Conservation (phyloP, 2,797 vertebrate genomes). For the Pseudochirops cupreus region DNA sequence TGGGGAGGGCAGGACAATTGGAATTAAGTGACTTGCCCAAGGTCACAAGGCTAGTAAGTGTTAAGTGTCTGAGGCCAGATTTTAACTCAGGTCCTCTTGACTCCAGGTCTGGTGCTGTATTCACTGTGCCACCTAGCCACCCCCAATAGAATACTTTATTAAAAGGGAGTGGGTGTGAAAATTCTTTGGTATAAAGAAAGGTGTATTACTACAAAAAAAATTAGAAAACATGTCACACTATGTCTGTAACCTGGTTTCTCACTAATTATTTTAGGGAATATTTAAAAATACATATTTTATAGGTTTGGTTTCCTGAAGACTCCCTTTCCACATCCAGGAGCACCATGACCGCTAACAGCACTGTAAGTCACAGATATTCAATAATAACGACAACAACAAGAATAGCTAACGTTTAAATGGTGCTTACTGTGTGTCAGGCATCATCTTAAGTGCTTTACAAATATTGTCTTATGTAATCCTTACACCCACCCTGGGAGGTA, state of each 20-base stretch:
- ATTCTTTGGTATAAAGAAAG: not conserved
- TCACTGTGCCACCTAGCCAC: too few relatives aligned
- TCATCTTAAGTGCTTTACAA: not conserved
- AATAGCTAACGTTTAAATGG: not conserved
- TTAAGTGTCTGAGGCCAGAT: too few relatives aligned
- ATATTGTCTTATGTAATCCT: not conserved
- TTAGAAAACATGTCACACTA: not conserved
- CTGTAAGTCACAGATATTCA: not conserved
- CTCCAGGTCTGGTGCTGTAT: too few relatives aligned
- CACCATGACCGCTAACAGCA: not conserved
- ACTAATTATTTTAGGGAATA: not conserved
- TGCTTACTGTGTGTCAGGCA: not conserved
- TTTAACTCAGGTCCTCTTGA: too few relatives aligned
- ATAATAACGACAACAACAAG: not conserved
- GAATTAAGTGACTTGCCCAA: too few relatives aligned
- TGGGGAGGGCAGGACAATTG: too few relatives aligned
- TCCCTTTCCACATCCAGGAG: not conserved
- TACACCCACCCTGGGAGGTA: not conserved
- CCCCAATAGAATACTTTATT: too few relatives aligned
- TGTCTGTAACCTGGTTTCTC: not conserved
- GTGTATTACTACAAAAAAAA: not conserved
- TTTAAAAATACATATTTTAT: not conserved
- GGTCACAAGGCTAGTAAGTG: too few relatives aligned
- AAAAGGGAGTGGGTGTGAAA: not conserved
- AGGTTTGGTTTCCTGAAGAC: not conserved